A percentile compares a stretch with the other conserved stretches of the same genome.
Evolutionary conservation across 2,113 vertebrate genomes (phyloP).

Genomic region (Actinemys pallida): DNA sequence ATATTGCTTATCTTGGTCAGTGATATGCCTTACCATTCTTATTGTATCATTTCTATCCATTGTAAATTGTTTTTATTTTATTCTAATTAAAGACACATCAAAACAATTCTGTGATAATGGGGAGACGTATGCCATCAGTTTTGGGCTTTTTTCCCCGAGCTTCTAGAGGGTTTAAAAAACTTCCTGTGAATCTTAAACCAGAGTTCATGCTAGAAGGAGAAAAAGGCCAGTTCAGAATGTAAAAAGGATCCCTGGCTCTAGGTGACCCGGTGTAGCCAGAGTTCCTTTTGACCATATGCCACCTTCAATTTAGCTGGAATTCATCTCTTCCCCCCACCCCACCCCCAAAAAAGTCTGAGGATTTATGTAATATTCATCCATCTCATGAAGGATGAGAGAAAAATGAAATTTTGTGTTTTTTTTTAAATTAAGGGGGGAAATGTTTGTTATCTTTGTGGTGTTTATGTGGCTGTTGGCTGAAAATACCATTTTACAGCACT

Average conservation of each 20-base stretch:
- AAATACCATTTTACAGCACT: not conserved
- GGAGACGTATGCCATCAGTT: not conserved
- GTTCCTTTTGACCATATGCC: not conserved
- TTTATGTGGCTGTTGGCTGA: too few species aligned
- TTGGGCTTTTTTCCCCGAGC: too few species aligned
- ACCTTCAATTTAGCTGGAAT: not conserved
- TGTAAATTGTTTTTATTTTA: not conserved
- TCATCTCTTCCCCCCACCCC: not conserved
- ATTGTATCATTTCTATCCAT: not conserved
- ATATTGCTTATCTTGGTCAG: not conserved
- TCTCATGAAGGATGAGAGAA: not conserved
- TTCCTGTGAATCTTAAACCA: not conserved
- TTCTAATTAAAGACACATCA: not conserved
- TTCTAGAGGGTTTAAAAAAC: not conserved
- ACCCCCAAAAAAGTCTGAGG: not conserved
- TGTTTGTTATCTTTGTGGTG: too few species aligned
- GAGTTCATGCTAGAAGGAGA: not conserved
- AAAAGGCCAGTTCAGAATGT: not conserved
- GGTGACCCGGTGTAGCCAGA: not conserved
- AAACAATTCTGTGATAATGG: not conserved
- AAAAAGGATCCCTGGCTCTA: not conserved
- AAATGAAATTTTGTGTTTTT: not conserved
- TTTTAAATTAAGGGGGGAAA: not conserved
- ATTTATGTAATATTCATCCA: not conserved
- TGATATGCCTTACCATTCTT: not conserved